A percentile compares a stretch with the other conserved stretches of the same genome.
These are phyloP conservation scores for Magallana gigas DNA, from an alignment of 1,140 invertebrate genomes.

Conservation along the genomic window DNA sequence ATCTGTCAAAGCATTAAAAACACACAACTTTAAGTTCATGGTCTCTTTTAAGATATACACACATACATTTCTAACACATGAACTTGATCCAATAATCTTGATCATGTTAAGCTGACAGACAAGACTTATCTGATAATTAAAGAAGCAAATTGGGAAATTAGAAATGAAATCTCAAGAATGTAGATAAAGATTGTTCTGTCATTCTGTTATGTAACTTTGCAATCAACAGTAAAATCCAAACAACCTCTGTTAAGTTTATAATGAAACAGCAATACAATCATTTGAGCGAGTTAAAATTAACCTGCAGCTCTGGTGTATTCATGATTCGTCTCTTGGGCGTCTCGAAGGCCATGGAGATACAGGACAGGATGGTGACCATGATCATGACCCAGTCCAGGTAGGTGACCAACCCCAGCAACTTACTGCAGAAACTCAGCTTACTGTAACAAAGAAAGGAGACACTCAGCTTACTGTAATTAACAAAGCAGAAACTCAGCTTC, in stretches of 20 bases:
- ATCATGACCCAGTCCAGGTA: slow-evolving; percentile 99
- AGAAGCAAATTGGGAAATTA: too few relatives aligned
- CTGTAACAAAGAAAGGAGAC: slow-evolving; percentile 81
- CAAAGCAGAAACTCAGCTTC: too few relatives aligned
- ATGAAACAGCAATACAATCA: too few relatives aligned
- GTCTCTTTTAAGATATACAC: background rate
- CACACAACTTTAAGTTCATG: background rate
- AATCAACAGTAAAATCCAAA: too few relatives aligned
- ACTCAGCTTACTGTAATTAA: background rate
- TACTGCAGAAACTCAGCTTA: slow-evolving; percentile 89
- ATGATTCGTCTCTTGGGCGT: slow-evolving; percentile 89
- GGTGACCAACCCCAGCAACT: slow-evolving; percentile 97
- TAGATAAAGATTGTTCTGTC: too few relatives aligned
- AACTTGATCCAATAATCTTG: too few relatives aligned
- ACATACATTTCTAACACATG: background rate
- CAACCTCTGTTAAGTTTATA: too few relatives aligned
- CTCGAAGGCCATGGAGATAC: slow-evolving; percentile 99
- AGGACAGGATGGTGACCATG: slow-evolving; percentile 96
- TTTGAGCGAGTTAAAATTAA: slow-evolving; percentile 50
- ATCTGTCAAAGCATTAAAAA: slow-evolving; percentile 85
- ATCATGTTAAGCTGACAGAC: too few relatives aligned
- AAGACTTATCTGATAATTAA: too few relatives aligned
- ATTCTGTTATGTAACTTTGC: too few relatives aligned
- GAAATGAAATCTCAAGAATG: too few relatives aligned
- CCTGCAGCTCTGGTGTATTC: slow-evolving; percentile 79